phyloP scores from a whole-genome alignment of 2,113 vertebrate genomes.

The Orthonyx spaldingii region DNA sequence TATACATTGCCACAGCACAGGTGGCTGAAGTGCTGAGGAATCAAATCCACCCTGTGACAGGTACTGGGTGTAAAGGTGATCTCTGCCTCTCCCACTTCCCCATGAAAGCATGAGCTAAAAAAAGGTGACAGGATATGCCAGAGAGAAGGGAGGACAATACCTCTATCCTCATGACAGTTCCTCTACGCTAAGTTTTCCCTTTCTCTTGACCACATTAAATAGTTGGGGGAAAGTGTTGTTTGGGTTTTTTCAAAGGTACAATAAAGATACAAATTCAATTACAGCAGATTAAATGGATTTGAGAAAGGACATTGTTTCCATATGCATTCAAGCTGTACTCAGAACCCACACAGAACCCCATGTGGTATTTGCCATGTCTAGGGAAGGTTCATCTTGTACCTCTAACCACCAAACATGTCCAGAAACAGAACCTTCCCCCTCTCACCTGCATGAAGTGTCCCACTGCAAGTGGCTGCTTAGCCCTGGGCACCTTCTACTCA shows the following conservation, averaged over 20 bases:
- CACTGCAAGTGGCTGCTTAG: not conserved
- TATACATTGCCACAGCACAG: not conserved
- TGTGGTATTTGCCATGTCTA: not conserved
- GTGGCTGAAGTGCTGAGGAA: not conserved
- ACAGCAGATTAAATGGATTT: not conserved
- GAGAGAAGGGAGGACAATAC: not conserved
- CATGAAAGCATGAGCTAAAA: not conserved
- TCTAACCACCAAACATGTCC: not conserved
- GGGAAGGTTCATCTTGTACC: fast-evolving
- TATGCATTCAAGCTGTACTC: not conserved
- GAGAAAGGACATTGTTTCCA: not conserved
- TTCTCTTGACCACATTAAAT: not conserved
- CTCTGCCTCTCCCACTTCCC: not conserved
- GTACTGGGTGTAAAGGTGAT: not conserved
- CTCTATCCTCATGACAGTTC: not conserved
- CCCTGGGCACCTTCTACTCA: not conserved
- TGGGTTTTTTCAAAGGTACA: not conserved
- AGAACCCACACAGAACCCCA: not conserved
- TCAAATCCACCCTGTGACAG: not conserved
- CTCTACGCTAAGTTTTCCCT: not conserved
- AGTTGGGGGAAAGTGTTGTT: not conserved
- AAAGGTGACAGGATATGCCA: not conserved
- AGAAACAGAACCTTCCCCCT: not conserved
- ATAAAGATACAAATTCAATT: not conserved
- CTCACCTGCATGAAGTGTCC: not conserved